Conservation (phyloP, 1,140 invertebrate species). For the Bombus balteatus region DNA sequence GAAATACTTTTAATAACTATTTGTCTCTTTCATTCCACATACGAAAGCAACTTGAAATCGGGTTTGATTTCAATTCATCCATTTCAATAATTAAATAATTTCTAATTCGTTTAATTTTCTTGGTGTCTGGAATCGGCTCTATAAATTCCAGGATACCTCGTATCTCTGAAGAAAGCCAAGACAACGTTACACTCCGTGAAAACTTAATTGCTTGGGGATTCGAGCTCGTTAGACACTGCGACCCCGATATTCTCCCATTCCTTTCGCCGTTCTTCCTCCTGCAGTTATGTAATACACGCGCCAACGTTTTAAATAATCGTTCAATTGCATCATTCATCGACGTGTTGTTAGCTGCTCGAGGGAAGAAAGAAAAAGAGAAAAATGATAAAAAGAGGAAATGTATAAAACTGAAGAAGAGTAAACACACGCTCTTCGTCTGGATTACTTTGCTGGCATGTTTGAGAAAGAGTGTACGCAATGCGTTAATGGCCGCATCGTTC, state of each 20-base stretch:
- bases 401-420: too few species aligned
- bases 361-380: too few species aligned
- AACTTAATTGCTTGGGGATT: conserved; percentile 79
- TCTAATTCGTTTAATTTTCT: neutral
- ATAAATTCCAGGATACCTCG: neutral
- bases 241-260: conserved; percentile 69
- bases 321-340: neutral
- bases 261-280: conserved; percentile 36
- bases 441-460: neutral
- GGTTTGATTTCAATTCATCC: too few species aligned
- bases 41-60: too few species aligned
- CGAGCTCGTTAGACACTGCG: conserved; percentile 74
- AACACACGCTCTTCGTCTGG: too few species aligned
- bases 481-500: neutral
- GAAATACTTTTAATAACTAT: neutral
- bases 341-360: too few species aligned
- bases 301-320: neutral
- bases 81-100: neutral
- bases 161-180: conserved; percentile 5
- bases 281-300: neutral
- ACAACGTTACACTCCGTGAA: neutral
- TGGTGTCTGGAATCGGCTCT: neutral
- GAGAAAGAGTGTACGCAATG: neutral
- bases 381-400: too few species aligned
- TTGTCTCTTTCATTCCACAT: too few species aligned